A percentile compares a stretch with the other conserved stretches of the same genome.
phyloP scores from a whole-genome alignment of 2,888 invertebrate genomes.

The Linnaemya tessellans region DNA sequence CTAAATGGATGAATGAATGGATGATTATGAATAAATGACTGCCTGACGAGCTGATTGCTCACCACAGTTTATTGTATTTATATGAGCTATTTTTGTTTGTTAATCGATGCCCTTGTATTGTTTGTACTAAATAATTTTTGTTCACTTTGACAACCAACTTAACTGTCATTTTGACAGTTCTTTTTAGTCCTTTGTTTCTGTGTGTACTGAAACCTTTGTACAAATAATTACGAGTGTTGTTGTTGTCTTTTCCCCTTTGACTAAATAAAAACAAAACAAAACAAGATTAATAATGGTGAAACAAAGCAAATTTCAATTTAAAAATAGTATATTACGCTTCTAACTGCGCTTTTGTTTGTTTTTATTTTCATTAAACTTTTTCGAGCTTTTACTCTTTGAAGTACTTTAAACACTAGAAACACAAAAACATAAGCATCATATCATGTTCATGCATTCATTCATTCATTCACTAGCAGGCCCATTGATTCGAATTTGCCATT shows the following conservation, averaged over 20 bases:
- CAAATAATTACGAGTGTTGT: constrained; percentile 44
- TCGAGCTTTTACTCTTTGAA: constrained; percentile 52
- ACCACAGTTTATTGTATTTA: constrained; percentile 59
- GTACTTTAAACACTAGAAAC: constrained; percentile 57
- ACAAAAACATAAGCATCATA: constrained; percentile 63
- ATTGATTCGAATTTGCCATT: constrained; percentile 41
- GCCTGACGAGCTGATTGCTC: constrained; percentile 63
- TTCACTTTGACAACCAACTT: constrained; percentile 71
- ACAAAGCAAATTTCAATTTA: constrained; percentile 42
- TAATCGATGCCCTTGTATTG: constrained; percentile 47
- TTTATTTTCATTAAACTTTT: constrained; percentile 61
- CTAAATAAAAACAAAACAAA: constrained; percentile 63
- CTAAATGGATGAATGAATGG: constrained; percentile 5
- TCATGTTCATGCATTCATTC: constrained; percentile 43
- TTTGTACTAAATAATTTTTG: constrained; percentile 59
- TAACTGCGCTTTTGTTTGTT: constrained; percentile 76
- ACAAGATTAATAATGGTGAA: constrained; percentile 44
- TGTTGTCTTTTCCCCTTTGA: constrained; percentile 49
- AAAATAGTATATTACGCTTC: constrained; percentile 57
- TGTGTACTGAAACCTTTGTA: constrained; percentile 17
- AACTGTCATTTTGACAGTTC: constrained; percentile 72
- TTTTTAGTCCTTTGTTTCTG: constrained; percentile 44
- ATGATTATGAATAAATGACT: constrained; percentile 43
- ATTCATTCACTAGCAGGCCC: constrained; percentile 16
- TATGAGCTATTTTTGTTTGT: constrained; percentile 16